Conservation (phyloP, 2,113 vertebrate genomes). For the Caracal caracal region DNA sequence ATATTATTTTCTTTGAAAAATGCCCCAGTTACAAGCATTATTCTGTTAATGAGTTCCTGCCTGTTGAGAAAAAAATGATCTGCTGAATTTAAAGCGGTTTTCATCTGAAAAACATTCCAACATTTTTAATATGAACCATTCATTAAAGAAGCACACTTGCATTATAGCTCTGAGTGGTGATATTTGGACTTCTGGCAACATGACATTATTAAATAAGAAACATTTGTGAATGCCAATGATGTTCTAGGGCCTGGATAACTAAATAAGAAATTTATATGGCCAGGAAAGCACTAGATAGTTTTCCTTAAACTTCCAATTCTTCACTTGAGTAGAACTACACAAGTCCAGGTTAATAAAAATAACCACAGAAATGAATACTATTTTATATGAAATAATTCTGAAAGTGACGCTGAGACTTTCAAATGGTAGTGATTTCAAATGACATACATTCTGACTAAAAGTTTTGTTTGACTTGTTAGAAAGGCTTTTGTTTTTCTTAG, state of each 20-base stretch:
- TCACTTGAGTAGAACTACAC: slow-evolving; percentile 22
- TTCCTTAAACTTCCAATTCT: slow-evolving; percentile 49
- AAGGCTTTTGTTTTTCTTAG: slow-evolving; percentile 48
- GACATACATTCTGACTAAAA: slow-evolving; percentile 6
- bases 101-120: slow-evolving; percentile 72
- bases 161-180: slow-evolving; percentile 58
- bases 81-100: slow-evolving; percentile 73
- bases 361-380: slow-evolving; percentile 24
- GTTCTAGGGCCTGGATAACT: slow-evolving; percentile 8
- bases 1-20: slow-evolving; percentile 75
- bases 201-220: slow-evolving; percentile 67
- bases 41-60: slow-evolving; percentile 66
- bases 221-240: slow-evolving; percentile 60
- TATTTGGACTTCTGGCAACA: slow-evolving; percentile 71
- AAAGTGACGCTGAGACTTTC: slow-evolving; percentile 27
- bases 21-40: slow-evolving; percentile 64
- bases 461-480: not conserved
- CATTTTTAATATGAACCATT: slow-evolving; percentile 71
- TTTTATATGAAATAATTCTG: slow-evolving; percentile 32
- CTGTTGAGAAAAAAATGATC: slow-evolving; percentile 69
- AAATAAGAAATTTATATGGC: slow-evolving; percentile 54
- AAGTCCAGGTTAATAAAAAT: slow-evolving; percentile 21
- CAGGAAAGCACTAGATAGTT: slow-evolving; percentile 28
- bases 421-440: not conserved
- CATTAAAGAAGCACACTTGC: slow-evolving; percentile 69